Conservation (phyloP, 2,888 invertebrate species). For the Hipparchia sbordonii region DNA sequence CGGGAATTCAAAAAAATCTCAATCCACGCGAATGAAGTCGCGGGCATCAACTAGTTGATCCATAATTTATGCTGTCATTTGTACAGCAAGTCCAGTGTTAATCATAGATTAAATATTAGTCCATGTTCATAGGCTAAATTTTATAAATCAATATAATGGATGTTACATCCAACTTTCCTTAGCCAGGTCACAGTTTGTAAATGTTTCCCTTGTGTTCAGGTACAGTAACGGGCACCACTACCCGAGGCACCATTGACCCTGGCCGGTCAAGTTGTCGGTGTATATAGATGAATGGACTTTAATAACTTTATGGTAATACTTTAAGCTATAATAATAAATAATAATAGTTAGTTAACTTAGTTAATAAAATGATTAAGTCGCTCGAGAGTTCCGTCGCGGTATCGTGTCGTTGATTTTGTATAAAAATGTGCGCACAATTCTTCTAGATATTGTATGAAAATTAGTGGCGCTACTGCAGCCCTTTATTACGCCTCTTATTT, state of each 20-base stretch:
- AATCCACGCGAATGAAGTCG: no score
- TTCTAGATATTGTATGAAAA: no score
- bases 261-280: slow-evolving; percentile 55
- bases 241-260: slow-evolving; percentile 75
- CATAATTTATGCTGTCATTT: no score
- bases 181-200: not conserved
- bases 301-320: slow-evolving; percentile 26
- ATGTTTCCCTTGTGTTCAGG: slow-evolving; percentile 47
- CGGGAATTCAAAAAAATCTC: no score
- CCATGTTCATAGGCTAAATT: no score
- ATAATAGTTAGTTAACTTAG: not conserved
- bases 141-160: no score
- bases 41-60: no score
- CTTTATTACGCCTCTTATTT: no score
- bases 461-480: no score
- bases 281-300: slow-evolving; percentile 63
- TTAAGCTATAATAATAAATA: slow-evolving; percentile 19
- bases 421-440: not conserved
- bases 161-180: no score
- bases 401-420: not conserved
- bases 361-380: not conserved
- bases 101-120: no score
- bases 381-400: not conserved
- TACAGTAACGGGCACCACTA: slow-evolving; percentile 74
- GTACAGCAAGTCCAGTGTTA: no score